These are phyloP conservation scores for Drosophila algonquin DNA, from an alignment of 2,888 invertebrate genomes.

Conservation along the genomic window DNA sequence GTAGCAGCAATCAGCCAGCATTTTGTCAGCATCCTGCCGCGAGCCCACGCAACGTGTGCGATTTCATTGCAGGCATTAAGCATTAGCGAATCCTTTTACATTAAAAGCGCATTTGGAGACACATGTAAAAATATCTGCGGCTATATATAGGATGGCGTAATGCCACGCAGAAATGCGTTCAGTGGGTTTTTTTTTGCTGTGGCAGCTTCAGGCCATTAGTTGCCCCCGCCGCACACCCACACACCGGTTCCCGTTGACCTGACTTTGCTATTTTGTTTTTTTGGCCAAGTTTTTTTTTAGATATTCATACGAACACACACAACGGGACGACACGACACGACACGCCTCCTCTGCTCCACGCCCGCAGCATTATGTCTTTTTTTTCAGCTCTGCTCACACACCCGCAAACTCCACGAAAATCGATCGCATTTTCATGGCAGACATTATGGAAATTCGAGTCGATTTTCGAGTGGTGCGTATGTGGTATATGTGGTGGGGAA, in stretches of 20 bases:
- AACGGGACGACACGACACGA: background rate
- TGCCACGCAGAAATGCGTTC: slow-evolving; percentile 45
- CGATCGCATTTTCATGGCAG: slow-evolving; percentile 81
- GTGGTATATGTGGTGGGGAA: slow-evolving; percentile 46
- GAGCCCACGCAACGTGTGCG: slow-evolving; percentile 10
- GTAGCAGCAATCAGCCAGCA: slow-evolving; percentile 32
- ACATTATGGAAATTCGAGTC: slow-evolving; percentile 81
- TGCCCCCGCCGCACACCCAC: slow-evolving; percentile 4
- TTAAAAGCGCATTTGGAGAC: slow-evolving; percentile 70
- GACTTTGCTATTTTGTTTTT: slow-evolving; percentile 54
- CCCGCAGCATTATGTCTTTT: slow-evolving; percentile 68
- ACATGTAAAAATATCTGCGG: slow-evolving; percentile 33
- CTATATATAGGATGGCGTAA: slow-evolving; percentile 31
- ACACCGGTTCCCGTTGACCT: slow-evolving; percentile 41
- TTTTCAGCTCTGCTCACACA: slow-evolving; percentile 15
- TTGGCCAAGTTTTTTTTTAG: slow-evolving; percentile 57
- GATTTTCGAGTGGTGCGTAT: slow-evolving; percentile 63
- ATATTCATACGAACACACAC: slow-evolving; percentile 57
- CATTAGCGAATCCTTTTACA: slow-evolving; percentile 52
- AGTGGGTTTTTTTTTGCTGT: slow-evolving; percentile 39
- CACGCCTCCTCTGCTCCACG: slow-evolving; percentile 17
- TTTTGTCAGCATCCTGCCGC: slow-evolving; percentile 47
- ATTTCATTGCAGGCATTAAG: slow-evolving; percentile 44
- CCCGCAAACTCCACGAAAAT: slow-evolving; percentile 59
- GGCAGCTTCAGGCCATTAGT: slow-evolving; percentile 59